Conservation (phyloP, 2,113 vertebrate species). For the Rhegmatorhina hoffmannsi region DNA sequence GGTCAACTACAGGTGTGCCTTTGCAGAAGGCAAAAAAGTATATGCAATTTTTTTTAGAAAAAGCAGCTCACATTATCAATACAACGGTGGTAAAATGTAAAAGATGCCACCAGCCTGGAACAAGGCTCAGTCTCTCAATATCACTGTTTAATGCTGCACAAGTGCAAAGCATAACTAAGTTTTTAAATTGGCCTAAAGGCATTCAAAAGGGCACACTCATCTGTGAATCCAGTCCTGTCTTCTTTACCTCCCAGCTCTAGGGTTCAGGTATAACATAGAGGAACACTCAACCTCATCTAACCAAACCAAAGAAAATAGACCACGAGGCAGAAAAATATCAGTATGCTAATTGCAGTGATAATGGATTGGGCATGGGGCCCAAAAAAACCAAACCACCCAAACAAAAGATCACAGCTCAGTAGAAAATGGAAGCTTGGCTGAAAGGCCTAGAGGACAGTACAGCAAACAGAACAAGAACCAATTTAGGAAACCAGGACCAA, state of each 20-base stretch:
- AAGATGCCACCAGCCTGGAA: neutral
- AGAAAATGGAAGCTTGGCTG: neutral
- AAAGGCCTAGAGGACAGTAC: neutral
- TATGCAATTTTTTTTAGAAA: neutral
- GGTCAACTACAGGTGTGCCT: neutral
- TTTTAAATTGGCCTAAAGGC: too few species aligned
- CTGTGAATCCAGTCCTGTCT: neutral
- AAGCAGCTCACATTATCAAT: neutral
- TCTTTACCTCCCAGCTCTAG: neutral
- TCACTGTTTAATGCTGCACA: neutral
- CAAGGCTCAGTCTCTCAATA: neutral
- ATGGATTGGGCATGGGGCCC: fast-evolving
- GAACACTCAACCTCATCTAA: neutral
- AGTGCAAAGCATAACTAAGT: neutral
- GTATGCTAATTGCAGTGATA: neutral
- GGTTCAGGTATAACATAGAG: neutral
- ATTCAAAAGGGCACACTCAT: neutral
- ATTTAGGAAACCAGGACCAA: neutral
- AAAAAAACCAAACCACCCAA: neutral
- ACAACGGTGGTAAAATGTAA: neutral
- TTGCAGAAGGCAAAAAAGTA: neutral
- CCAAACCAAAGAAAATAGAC: neutral
- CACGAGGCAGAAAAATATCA: neutral
- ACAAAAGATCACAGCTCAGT: neutral
- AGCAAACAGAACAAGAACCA: neutral